Base-by-base conservation (phyloP, 1,140 invertebrate species). In the Sitobion miscanthi region DNA sequence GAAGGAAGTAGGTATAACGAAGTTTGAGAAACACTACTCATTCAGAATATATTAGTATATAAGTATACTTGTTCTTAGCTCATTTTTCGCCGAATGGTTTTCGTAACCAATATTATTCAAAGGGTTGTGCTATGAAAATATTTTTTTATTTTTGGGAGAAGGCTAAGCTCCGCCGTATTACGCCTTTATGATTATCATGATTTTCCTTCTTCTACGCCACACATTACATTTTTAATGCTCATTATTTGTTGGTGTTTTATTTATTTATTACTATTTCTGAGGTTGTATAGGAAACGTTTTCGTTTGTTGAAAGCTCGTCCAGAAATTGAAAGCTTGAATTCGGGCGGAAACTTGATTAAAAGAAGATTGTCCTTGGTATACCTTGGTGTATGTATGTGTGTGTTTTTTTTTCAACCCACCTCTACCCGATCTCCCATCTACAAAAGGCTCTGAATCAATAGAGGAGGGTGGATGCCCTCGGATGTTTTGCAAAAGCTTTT, bases 391-490 rank as follows among this genome's bases (percentile, higher is more conserved):
- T 88, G 23, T 38, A 6, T 47, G 45, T 47, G 45, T 47, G 45
- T 47, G 45, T 47, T 2, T 47, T 82, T 91, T 91, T 77, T 77
- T 23, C 45, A 42, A 45, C 30, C 42, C 30, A 47, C 45, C 38
- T n/a, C 62, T 25, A 35, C 57, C n/a, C 62, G 6, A 47, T 47
- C 25, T 8, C 17, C 30, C 30, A 42, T 91, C 47, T n/a, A 77
- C 90, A 91, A 91, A 77, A 82, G 90, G 62, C 90, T 20, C 62
- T 47, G 62, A 91, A 91, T 91, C 90, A 91, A 91, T 91, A 91
- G 54, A 91, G 62, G 42, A 90, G n/a, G 20, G 49, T 25, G 42
- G 90, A 91, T 62, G 25, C 90, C 42, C 42, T 47, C 90, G 38
- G 35, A 77, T 82, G 90, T 77, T 91, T 91, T 47, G 38, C 62